Evolutionary conservation across 1,140 invertebrate genomes (phyloP).

Genomic region (Drosophila orosa): DNA sequence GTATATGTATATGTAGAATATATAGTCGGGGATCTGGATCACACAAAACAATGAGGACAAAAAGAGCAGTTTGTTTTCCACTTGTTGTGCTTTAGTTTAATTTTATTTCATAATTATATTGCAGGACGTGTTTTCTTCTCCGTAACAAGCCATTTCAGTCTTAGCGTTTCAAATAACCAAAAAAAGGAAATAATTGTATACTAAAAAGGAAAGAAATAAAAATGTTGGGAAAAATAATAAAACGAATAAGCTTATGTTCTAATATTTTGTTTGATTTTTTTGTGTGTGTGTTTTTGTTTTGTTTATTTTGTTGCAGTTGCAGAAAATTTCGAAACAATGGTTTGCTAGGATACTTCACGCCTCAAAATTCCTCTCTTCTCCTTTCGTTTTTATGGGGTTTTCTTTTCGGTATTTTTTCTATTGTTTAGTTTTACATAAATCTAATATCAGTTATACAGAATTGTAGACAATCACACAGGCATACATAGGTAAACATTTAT

Average conservation of each 20-base stretch:
- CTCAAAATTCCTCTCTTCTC: slow-evolving; percentile 36
- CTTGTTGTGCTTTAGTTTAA: slow-evolving; percentile 38
- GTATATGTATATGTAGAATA: slow-evolving; percentile 27
- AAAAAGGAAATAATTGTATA: slow-evolving; percentile 56
- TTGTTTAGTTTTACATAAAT: slow-evolving; percentile 45
- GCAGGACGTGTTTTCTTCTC: slow-evolving; percentile 74
- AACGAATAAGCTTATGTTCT: slow-evolving; percentile 62
- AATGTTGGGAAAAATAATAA: slow-evolving; percentile 32
- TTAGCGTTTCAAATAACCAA: slow-evolving; percentile 83
- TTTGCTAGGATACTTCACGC: slow-evolving; percentile 75
- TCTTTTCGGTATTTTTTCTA: slow-evolving; percentile 36
- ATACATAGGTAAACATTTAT: slow-evolving; percentile 68
- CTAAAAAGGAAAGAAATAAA: slow-evolving; percentile 47
- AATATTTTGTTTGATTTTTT: slow-evolving; percentile 50
- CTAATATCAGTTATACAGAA: slow-evolving; percentile 74
- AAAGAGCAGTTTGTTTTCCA: slow-evolving; percentile 40
- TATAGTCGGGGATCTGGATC: slow-evolving; percentile 67
- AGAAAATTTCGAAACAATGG: slow-evolving; percentile 79
- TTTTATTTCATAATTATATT: slow-evolving; percentile 56
- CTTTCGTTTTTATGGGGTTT: slow-evolving; percentile 11
- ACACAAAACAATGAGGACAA: slow-evolving; percentile 60
- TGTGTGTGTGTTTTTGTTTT: slow-evolving; percentile 26
- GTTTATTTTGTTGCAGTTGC: slow-evolving; percentile 48
- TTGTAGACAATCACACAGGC: slow-evolving; percentile 77
- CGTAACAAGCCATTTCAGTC: slow-evolving; percentile 83